Evolutionary conservation across 2,797 vertebrate species (phyloP).

Genomic region (Bucorvus abyssinicus): DNA sequence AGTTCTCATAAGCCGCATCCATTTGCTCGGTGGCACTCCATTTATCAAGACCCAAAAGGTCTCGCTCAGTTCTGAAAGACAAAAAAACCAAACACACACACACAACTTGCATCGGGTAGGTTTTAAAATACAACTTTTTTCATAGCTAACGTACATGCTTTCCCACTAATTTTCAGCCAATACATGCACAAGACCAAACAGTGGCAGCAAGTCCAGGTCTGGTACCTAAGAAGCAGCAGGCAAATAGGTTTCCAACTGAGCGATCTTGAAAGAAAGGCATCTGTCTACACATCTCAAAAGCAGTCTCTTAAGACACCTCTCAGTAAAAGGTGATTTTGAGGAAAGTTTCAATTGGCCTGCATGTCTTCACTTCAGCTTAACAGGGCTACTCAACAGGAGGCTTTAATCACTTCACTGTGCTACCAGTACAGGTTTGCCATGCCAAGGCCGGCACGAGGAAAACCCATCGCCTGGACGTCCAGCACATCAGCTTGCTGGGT

Average conservation of each 20-base stretch:
- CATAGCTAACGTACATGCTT: background rate
- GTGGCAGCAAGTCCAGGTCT: background rate
- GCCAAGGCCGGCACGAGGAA: background rate
- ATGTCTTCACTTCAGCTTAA: background rate
- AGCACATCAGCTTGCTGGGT: background rate
- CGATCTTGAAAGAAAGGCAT: background rate
- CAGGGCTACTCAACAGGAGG: background rate
- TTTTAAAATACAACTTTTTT: background rate
- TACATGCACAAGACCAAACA: background rate
- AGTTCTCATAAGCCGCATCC: background rate
- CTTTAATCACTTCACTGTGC: background rate
- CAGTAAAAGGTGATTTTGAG: background rate
- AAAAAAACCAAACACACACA: background rate
- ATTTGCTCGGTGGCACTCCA: background rate
- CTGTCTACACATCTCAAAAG: background rate
- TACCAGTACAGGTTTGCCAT: background rate
- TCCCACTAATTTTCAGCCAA: background rate
- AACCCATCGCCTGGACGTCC: rapidly evolving
- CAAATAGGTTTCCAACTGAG: background rate
- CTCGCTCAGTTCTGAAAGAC: background rate
- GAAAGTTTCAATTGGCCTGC: background rate
- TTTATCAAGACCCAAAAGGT: background rate
- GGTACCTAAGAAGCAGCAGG: background rate
- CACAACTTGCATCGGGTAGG: background rate
- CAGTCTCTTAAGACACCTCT: background rate